Base-by-base conservation (phyloP, 92 coral and sea anemone species). In the Scolanthus callimorphus region DNA sequence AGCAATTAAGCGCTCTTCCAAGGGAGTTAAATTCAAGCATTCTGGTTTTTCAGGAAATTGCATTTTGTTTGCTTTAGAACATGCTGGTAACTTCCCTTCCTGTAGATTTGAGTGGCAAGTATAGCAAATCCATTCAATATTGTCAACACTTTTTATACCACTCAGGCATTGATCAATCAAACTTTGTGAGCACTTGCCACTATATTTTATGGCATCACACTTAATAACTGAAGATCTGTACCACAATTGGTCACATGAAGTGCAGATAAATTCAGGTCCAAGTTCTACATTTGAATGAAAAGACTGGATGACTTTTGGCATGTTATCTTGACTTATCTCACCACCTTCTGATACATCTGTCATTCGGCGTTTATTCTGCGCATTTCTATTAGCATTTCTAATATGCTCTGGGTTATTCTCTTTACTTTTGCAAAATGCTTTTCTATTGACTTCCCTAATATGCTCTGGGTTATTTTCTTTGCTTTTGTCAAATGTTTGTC, bases 241-340 rank as follows among this genome's bases (percentile, higher is more conserved):
- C 76, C 85, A 78, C 27, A 83, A 43, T 58, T 83, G 90, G 60
- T 83, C 81, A 78, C 85, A 83, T 38, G 76, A 71, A 13, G 82
- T 84, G 55, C 90, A 84, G 56, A 78, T 52, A 50, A 78, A 66
- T 59, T 78, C 81, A 29, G 82, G 81, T 31, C 90, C 85, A 48
- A 65, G 51, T 49, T 48, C 62, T 26, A 83, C 67, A 53, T 55
- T 65, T 20, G 78, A 53, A 67, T 78, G 90, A 59, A 78, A 78
- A 60, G 77, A 60, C 28, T 78, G 59, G 62, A 78, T 84, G 39
- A 83, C 70, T 20, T 45, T 12, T 62, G 41, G 17, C 67, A 70
- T 63, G 2, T 4, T 41, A 27, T n/a, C 15, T 59, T 59, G 28
- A 59, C n/a, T n/a, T n/a, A n/a, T n/a, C n/a, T n/a, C n/a, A n/a